Evolutionary conservation across 1,140 invertebrate species (phyloP), one percentile per base, ranked within the genome.

Genomic region (Lordiphosa clarofinis): DNA sequence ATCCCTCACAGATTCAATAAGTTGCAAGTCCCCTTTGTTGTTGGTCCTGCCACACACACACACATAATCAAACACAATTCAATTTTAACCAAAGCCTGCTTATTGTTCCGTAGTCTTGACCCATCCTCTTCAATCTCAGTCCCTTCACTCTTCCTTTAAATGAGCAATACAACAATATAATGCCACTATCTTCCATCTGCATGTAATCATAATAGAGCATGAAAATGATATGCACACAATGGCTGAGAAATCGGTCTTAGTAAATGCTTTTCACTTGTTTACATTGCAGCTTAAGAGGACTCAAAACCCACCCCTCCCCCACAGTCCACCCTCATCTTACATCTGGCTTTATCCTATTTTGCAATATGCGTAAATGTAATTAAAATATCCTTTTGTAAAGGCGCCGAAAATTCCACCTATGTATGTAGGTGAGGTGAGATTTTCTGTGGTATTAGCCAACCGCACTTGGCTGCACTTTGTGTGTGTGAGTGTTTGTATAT

Each of bases 311-410:
- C 31, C 24, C 15, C 56, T 35, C n/a, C 31, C 1, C 28, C n/a
- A n/a, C n/a, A n/a, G n/a, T 12, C 56, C 69, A 28, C 47, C 43
- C 36, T 37, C 42, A 46, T 35, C 35, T 56, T 54, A 39, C 36
- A 57, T 48, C 21, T 52, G 60, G 66, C 71, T 47, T 71, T 75
- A 81, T 82, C 72, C 76, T 82, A 81, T 81, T 81, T 64, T 69
- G 60, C 66, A 82, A 72, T 82, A 72, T 81, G 75, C 75, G 76
- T 82, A 81, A 82, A 81, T 81, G 75, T 81, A 81, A 81, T 81
- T 81, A 81, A 81, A 81, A 82, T 82, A 81, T 72, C 76, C 76
- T 61, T 81, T 82, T 44, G 70, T 73, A 61, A 73, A 79, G 74
- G 74, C 69, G 62, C 66, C 72, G 53, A 82, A 75, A 75, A 64